A percentile compares a stretch with the other conserved stretches of the same genome.
Conservation (phyloP, 2,113 vertebrate species). For the Amphilophus citrinellus region DNA sequence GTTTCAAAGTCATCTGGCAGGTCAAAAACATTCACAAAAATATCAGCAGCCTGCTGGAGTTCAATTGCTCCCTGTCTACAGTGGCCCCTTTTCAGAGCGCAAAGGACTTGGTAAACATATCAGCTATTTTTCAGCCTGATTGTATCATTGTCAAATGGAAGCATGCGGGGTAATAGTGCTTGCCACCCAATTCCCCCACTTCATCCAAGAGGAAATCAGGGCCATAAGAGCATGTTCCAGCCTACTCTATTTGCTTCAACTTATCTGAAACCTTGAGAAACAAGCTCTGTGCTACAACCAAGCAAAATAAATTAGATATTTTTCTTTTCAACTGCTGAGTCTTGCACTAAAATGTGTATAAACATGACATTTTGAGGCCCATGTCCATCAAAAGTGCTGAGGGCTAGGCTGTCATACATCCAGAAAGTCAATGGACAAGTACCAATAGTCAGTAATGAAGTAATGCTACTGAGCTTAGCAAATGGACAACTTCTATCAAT, state of each 20-base stretch:
- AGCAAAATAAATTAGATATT: not conserved
- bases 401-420: conserved; percentile 9
- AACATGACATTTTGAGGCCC: not conserved
- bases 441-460: conserved; percentile 4
- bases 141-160: not conserved
- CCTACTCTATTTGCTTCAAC: not conserved
- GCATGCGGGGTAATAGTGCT: not conserved
- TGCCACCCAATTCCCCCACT: not conserved
- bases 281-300: not conserved
- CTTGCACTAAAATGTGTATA: conserved; percentile 16
- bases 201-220: not conserved
- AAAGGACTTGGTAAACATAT: conserved; percentile 16
- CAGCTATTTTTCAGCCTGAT: conserved; percentile 6
- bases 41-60: conserved; percentile 29
- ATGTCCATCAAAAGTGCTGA: not conserved
- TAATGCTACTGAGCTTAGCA: conserved; percentile 12
- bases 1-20: conserved; percentile 60
- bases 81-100: conserved; percentile 18
- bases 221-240: not conserved
- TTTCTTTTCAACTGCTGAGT: not conserved
- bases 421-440: not conserved
- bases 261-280: conserved; percentile 4
- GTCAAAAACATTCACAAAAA: conserved; percentile 58
- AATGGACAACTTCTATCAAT: conserved; percentile 32
- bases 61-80: conserved; percentile 9